A percentile compares a stretch with the other conserved stretches of the same genome.
These are phyloP conservation scores for Acropora yongei DNA, from an alignment of 64 coral and sea anemone genomes.

Conservation along the genomic window DNA sequence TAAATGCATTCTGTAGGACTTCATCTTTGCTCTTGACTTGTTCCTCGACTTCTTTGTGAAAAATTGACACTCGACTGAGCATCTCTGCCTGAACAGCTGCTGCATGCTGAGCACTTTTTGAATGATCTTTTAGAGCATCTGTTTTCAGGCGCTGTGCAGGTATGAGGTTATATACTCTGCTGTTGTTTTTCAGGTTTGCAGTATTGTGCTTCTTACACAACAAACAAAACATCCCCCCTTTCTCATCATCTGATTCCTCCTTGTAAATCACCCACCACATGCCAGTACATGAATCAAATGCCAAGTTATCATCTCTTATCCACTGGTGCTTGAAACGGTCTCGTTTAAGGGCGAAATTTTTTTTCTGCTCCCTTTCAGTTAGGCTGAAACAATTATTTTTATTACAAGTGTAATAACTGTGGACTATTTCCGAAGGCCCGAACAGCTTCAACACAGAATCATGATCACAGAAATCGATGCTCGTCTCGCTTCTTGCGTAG, in stretches of 20 bases:
- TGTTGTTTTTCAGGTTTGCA: constrained; percentile 51
- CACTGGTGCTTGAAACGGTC: constrained; percentile 50
- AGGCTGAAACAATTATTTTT: too few species aligned
- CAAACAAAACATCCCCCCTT: constrained; percentile 59
- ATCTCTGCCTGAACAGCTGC: constrained; percentile 54
- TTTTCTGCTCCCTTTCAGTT: too few species aligned
- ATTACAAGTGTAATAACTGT: too few species aligned
- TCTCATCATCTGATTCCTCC: constrained; percentile 58
- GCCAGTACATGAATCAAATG: constrained; percentile 56
- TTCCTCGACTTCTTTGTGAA: too few species aligned
- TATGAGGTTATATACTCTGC: constrained; percentile 40
- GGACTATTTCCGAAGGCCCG: too few species aligned
- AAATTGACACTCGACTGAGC: too few species aligned
- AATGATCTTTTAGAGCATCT: constrained; percentile 55
- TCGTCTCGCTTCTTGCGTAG: too few species aligned
- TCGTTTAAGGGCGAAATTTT: too few species aligned
- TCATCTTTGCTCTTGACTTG: too few species aligned
- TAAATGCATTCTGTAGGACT: too few species aligned
- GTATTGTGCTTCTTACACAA: constrained; percentile 64
- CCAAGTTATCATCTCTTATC: constrained; percentile 43
- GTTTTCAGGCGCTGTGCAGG: constrained; percentile 58
- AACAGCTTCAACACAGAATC: too few species aligned
- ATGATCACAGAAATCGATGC: too few species aligned
- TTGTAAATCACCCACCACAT: constrained; percentile 62
- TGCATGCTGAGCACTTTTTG: constrained; percentile 48